phyloP scores from a whole-genome alignment of 2,888 invertebrate genomes.

The Seira sanloemensis region DNA sequence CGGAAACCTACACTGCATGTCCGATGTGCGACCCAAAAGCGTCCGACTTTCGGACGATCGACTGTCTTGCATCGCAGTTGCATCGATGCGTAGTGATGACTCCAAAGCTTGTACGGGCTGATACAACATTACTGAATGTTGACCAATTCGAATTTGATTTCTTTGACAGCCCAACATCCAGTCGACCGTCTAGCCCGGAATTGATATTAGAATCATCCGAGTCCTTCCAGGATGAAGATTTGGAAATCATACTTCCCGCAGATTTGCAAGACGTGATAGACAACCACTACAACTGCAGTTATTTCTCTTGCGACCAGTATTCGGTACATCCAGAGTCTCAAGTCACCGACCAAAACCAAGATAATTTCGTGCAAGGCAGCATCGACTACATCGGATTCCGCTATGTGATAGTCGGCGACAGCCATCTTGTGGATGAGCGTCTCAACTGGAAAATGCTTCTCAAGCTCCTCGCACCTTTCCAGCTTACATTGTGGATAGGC shows the following conservation, averaged over 20 bases:
- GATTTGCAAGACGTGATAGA: not conserved
- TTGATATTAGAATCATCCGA: no score
- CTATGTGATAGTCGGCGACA: not conserved
- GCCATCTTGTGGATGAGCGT: not conserved
- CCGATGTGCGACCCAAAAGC: no score
- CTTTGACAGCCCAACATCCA: no score
- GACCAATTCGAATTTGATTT: no score
- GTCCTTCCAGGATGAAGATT: no score
- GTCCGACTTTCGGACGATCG: no score
- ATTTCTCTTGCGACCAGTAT: not conserved
- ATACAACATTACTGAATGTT: no score
- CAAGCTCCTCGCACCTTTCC: not conserved
- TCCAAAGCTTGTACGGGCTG: no score
- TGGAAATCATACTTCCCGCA: not conserved
- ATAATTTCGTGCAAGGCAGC: not conserved
- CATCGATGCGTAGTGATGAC: no score
- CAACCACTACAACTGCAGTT: not conserved
- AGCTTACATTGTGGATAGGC: not conserved
- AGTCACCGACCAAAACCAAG: not conserved
- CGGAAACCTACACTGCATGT: no score
- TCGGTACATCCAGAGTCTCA: not conserved
- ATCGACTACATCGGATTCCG: not conserved
- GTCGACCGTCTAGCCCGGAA: no score
- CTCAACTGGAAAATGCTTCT: not conserved
- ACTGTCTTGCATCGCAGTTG: no score